phyloP scores from a whole-genome alignment of 2,797 vertebrate species.

The Chelonia mydas region DNA sequence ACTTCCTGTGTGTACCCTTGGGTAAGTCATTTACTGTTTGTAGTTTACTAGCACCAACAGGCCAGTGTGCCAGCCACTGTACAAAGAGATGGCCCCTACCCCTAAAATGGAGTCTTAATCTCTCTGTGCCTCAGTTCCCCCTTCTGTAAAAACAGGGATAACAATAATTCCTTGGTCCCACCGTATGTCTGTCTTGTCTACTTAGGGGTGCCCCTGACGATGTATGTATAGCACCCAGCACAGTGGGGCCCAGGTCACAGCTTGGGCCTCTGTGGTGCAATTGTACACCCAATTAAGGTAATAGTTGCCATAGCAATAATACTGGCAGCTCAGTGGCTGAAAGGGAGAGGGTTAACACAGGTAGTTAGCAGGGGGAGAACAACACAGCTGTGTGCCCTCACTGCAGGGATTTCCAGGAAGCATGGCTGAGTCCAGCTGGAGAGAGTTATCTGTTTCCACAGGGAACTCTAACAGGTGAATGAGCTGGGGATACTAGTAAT shows the following conservation, averaged over 20 bases:
- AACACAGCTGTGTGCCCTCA: neutral
- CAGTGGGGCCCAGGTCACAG: neutral
- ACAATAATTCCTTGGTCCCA: neutral
- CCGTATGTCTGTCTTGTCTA: neutral
- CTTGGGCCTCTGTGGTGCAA: neutral
- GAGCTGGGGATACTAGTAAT: rapidly evolving
- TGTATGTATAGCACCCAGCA: neutral
- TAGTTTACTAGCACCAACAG: neutral
- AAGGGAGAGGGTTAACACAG: neutral
- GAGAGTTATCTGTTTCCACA: rapidly evolving
- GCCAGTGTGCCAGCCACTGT: no score
- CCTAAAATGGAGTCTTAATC: neutral
- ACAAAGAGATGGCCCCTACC: neutral
- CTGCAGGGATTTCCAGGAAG: neutral
- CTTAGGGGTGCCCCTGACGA: neutral
- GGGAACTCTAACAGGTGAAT: neutral
- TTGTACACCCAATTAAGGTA: neutral
- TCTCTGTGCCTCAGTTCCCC: neutral
- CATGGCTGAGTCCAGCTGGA: neutral
- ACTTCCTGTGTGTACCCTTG: neutral
- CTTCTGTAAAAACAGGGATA: neutral
- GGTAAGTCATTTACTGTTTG: neutral
- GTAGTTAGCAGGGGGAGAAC: rapidly evolving
- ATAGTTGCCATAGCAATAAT: rapidly evolving
- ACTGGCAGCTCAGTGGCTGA: neutral